Evolutionary conservation across 2,797 vertebrate genomes (phyloP).

Genomic region (Sarcoramphus papa): DNA sequence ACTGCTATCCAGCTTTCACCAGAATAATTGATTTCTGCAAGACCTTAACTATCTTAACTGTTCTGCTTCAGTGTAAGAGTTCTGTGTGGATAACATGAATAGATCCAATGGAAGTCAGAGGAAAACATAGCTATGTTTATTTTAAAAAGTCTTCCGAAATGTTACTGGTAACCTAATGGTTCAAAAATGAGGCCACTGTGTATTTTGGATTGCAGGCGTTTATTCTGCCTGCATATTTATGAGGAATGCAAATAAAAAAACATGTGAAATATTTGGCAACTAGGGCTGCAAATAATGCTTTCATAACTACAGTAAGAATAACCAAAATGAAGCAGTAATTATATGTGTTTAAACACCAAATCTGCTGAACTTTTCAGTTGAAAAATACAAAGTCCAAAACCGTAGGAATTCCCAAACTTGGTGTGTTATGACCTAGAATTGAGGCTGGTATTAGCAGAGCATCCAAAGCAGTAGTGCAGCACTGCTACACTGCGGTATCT

Average conservation of each 20-base stretch:
- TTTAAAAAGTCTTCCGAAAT: not conserved
- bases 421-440: not conserved
- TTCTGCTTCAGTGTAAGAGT: constrained; percentile 17
- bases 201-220: not conserved
- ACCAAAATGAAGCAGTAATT: not conserved
- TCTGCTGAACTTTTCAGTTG: not conserved
- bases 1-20: not conserved
- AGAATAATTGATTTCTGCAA: constrained; percentile 51
- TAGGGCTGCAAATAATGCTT: not conserved
- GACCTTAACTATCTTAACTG: not conserved
- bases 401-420: not conserved
- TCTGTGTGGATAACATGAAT: not conserved
- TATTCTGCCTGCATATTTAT: not conserved
- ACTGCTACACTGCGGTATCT: rapidly evolving
- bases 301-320: not conserved
- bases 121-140: not conserved
- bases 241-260: constrained; percentile 4
- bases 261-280: not conserved
- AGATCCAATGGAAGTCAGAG: not conserved
- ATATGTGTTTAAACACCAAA: not conserved
- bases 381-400: not conserved
- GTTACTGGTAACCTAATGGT: not conserved
- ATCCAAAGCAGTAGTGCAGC: not conserved
- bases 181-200: not conserved
- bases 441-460: not conserved